Evolutionary conservation across 2,797 vertebrate genomes (phyloP).

Genomic region (Macropus fuliginosus): DNA sequence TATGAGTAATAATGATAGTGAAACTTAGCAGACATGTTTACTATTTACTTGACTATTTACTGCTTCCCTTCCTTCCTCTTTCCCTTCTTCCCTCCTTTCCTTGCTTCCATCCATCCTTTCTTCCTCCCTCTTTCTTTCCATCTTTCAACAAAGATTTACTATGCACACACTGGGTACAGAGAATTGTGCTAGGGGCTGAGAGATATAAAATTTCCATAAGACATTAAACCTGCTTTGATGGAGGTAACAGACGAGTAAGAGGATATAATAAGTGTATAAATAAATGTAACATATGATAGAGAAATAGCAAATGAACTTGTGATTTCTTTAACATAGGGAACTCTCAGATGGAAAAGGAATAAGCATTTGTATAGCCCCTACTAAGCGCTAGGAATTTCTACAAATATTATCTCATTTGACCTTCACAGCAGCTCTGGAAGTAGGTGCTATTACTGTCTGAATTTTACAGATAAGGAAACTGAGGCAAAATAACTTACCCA

Average conservation of each 20-base stretch:
- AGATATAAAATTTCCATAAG: not conserved
- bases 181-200: not conserved
- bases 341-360: not conserved
- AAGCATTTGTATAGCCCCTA: not conserved
- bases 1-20: not conserved
- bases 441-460: no score
- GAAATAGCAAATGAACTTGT: not conserved
- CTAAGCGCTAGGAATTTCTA: not conserved
- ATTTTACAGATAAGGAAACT: not conserved
- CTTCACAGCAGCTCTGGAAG: not conserved
- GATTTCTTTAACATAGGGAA: not conserved
- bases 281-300: not conserved
- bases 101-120: rapidly evolving
- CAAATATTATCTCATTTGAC: not conserved
- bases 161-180: not conserved
- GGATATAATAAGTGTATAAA: not conserved
- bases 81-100: not conserved
- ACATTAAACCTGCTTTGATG: not conserved
- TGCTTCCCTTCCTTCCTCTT: not conserved
- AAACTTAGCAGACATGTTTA: not conserved
- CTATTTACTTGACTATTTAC: not conserved
- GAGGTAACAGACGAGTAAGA: not conserved
- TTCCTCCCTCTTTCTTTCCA: not conserved
- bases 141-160: not conserved
- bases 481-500: not conserved